Evolutionary conservation across 2,797 vertebrate genomes (phyloP).

Genomic region (Arctocebus calabarensis): DNA sequence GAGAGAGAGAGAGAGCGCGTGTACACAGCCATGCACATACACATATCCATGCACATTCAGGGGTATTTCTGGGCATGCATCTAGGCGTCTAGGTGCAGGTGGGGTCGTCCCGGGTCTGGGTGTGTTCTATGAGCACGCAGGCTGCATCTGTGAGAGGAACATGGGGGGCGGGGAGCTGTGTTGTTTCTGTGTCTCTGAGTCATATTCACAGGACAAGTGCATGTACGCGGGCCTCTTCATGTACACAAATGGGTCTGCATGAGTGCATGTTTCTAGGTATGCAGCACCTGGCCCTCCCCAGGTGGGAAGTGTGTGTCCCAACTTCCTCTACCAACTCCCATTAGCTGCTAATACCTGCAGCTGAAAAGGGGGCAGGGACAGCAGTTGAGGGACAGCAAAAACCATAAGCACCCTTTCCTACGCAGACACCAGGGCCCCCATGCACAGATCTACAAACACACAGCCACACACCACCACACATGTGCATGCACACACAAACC

Average conservation of each 20-base stretch:
- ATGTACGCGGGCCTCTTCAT: no score
- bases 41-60: rapidly evolving
- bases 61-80: neutral
- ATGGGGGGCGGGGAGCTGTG: rapidly evolving
- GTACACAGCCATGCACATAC: no score
- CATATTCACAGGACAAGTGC: neutral
- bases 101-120: neutral
- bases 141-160: neutral
- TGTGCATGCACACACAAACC: no score
- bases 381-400: neutral
- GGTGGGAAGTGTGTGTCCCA: neutral
- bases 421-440: neutral
- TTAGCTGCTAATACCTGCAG: neutral
- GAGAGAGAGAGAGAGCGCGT: no score
- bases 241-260: neutral
- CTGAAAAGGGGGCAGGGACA: neutral
- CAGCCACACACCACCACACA: no score
- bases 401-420: neutral
- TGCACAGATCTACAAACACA: neutral
- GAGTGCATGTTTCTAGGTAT: rapidly evolving
- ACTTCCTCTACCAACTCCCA: neutral
- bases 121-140: no score
- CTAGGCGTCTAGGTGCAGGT: no score
- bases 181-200: rapidly evolving
- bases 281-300: neutral